Base-by-base conservation (phyloP, 2,113 vertebrate genomes). In the Zeus faber region DNA sequence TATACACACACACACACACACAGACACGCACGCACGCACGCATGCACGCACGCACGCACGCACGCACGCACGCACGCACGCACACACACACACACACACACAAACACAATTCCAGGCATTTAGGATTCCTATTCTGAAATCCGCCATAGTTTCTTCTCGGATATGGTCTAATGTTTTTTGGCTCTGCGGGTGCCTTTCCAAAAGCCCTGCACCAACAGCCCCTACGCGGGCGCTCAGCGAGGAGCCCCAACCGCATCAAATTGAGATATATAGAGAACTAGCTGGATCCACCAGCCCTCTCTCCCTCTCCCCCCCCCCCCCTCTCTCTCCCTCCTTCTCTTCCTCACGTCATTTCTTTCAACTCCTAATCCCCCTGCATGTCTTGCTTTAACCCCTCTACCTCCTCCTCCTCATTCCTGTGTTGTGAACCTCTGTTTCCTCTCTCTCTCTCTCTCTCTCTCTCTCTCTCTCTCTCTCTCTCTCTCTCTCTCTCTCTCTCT, bases 251-350 rank as follows among this genome's bases (percentile, higher is more conserved):
- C 50, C 59, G n/a, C n/a, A 50, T 48, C 35, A 68, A 65, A 71
- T 51, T 64, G 58, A 80, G 64, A 76, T 67, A 49, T 40, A 68
- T 27, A 67, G 54, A 65, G 65, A 67, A 67, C 39, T 13, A 44
- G 43, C 45, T 63, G 17, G 3, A 62, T n/a, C 43, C 53, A 41
- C 29, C 65, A 68, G 50, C 49, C 18, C 31, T 52, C 17, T 37
- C 27, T 52, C 27, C 4, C n/a, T 35, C 5, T 21, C 26, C 21
- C 27, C 4, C 25, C 21, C 22, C 3, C 27, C 10, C 13, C 11
- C 21, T 22, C 54, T 9, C 31, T 4, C 8, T 16, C 49, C 21
- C 33, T 21, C 8, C 11, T 39, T 51, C n/a, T 26, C 14, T 22
- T 31, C 16, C 40, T 54, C 9, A 18, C 2, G 26, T 23, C 41